These are phyloP conservation scores for Columba janthina DNA, from an alignment of 2,113 vertebrate species.

Conservation along the genomic window DNA sequence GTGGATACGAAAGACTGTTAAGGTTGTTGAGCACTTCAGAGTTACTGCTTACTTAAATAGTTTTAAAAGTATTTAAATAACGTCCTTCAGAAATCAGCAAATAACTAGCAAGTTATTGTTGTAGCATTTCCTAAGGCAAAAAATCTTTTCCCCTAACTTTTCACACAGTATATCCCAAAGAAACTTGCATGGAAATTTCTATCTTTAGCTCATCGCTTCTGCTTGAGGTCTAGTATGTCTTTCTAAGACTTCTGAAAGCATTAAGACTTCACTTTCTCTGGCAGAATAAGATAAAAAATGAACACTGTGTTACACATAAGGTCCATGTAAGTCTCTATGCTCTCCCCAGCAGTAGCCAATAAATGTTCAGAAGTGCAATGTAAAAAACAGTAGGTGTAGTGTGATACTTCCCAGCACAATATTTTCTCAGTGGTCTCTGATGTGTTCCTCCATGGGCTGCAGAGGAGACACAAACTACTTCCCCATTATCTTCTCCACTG, in stretches of 20 bases:
- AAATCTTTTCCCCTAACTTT: background rate
- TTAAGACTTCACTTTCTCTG: background rate
- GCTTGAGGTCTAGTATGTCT: background rate
- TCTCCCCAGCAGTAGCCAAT: background rate
- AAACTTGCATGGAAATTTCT: background rate
- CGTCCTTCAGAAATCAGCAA: background rate
- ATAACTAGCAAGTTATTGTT: background rate
- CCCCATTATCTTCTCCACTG: background rate
- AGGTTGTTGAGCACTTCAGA: background rate
- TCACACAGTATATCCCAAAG: background rate
- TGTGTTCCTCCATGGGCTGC: background rate
- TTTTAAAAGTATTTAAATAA: background rate
- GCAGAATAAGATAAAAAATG: background rate
- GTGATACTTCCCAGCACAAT: background rate
- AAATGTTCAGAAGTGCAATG: background rate
- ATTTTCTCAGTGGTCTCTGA: background rate
- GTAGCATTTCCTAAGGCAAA: background rate
- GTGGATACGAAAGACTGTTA: background rate
- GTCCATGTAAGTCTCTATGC: background rate
- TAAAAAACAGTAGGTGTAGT: background rate
- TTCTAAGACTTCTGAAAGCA: background rate
- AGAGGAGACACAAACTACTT: background rate
- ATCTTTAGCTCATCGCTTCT: background rate
- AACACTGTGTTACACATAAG: background rate
- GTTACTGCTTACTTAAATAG: background rate